Evolutionary conservation across 1,140 invertebrate species (phyloP).

Genomic region (Brevipalpus yothersi): DNA sequence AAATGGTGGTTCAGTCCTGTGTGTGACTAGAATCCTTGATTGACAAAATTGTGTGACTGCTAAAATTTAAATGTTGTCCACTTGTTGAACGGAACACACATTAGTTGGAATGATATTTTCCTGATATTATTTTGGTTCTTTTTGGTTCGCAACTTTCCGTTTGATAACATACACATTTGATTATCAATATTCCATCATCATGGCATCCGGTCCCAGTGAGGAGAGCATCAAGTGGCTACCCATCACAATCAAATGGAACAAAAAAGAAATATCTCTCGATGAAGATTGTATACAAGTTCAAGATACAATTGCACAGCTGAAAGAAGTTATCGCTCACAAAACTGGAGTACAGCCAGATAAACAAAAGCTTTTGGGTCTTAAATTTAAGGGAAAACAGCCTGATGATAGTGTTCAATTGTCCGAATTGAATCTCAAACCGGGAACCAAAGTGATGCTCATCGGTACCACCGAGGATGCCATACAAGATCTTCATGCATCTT

Average conservation of each 20-base stretch:
- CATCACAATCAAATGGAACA: conserved; percentile 53
- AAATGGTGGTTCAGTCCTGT: too few species aligned
- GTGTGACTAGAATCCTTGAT: too few species aligned
- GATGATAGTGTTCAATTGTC: conserved; percentile 11
- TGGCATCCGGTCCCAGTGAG: background rate
- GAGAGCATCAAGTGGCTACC: background rate
- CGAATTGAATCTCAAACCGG: conserved; percentile 17
- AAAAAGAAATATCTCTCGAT: conserved; percentile 47
- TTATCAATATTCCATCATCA: too few species aligned
- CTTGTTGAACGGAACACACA: too few species aligned
- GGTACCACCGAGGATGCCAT: conserved; percentile 79
- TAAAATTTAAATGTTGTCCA: too few species aligned
- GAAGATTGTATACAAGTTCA: conserved; percentile 31
- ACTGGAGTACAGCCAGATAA: conserved; percentile 64
- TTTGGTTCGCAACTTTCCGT: too few species aligned
- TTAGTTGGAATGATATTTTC: too few species aligned
- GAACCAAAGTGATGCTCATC: conserved; percentile 88
- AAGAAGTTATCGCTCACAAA: conserved; percentile 45
- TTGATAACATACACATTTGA: too few species aligned
- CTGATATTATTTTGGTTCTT: too few species aligned
- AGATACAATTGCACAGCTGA: conserved; percentile 42
- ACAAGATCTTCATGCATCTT: conserved; percentile 39
- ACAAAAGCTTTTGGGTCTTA: conserved; percentile 78
- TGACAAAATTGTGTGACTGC: too few species aligned
- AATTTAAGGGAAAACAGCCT: conserved; percentile 20